phyloP scores from a whole-genome alignment of 2,113 vertebrate species.

The Arothron firmamentum region DNA sequence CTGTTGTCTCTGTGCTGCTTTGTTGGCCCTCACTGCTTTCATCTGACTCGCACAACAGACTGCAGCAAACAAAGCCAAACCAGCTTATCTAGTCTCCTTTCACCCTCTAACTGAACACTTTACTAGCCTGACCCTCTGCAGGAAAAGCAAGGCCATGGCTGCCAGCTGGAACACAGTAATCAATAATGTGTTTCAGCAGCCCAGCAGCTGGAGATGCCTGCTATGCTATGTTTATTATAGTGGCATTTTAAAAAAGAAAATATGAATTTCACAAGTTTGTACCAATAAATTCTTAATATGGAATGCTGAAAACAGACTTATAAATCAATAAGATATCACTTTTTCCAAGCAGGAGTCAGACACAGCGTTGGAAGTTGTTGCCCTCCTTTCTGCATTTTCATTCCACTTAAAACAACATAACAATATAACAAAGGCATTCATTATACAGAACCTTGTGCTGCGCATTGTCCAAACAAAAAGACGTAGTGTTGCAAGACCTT shows the following conservation, averaged over 20 bases:
- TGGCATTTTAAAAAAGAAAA: no score
- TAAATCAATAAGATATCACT: background rate
- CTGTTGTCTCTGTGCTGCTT: background rate
- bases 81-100: background rate
- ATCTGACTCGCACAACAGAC: background rate
- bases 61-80: no score
- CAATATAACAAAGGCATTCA: no score
- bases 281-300: no score
- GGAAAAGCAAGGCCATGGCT: slow-evolving; percentile 20
- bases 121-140: slow-evolving; percentile 21
- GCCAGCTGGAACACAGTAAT: slow-evolving; percentile 29
- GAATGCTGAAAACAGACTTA: no score
- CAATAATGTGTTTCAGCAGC: slow-evolving; percentile 36
- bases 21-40: background rate
- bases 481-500: background rate
- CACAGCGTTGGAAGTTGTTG: no score
- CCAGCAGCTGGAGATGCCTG: no score
- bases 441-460: background rate
- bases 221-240: no score
- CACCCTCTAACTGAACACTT: slow-evolving; percentile 7
- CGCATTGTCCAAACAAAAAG: background rate
- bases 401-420: background rate
- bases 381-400: no score
- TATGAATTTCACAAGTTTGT: no score
- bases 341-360: no score